phyloP scores from a whole-genome alignment of 2,888 invertebrate species.

The Aplocera efformata region DNA sequence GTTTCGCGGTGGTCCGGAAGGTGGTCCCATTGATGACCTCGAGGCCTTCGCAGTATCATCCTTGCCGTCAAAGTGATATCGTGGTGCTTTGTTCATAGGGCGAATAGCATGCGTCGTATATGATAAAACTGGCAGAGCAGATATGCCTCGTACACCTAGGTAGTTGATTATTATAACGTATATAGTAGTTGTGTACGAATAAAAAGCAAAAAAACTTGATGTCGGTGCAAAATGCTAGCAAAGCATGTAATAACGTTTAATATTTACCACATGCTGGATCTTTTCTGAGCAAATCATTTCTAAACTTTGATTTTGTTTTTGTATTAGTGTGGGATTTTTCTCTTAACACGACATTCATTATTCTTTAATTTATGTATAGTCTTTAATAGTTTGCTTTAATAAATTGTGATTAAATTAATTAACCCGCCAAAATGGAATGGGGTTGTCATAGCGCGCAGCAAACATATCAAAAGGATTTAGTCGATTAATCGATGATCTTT shows the following conservation, averaged over 20 bases:
- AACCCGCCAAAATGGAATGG: not conserved
- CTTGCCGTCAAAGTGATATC: constrained; percentile 54
- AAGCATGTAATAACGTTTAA: not conserved
- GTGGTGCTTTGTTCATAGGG: constrained; percentile 44
- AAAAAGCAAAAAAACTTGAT: too few relatives aligned
- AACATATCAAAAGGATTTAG: too few relatives aligned
- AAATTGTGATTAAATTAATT: too few relatives aligned
- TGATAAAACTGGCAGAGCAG: constrained; percentile 39
- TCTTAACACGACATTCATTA: constrained; percentile 66
- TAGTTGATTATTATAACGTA: too few relatives aligned
- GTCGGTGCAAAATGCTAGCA: not conserved
- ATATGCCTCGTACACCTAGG: constrained; percentile 57
- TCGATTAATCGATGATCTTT: too few relatives aligned
- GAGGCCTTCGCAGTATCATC: constrained; percentile 35
- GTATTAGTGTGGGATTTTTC: constrained; percentile 36
- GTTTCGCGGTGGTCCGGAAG: constrained; percentile 48
- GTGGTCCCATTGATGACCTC: constrained; percentile 63
- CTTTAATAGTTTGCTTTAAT: too few relatives aligned
- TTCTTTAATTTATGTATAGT: not conserved
- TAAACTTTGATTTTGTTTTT: constrained; percentile 38
- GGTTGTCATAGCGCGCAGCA: too few relatives aligned
- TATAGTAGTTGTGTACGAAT: too few relatives aligned
- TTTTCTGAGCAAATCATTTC: constrained; percentile 56
- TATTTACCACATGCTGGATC: constrained; percentile 51
- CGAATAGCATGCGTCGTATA: constrained; percentile 35